phyloP scores from a whole-genome alignment of 1,140 invertebrate species.

The Drosophila tsacasi region DNA sequence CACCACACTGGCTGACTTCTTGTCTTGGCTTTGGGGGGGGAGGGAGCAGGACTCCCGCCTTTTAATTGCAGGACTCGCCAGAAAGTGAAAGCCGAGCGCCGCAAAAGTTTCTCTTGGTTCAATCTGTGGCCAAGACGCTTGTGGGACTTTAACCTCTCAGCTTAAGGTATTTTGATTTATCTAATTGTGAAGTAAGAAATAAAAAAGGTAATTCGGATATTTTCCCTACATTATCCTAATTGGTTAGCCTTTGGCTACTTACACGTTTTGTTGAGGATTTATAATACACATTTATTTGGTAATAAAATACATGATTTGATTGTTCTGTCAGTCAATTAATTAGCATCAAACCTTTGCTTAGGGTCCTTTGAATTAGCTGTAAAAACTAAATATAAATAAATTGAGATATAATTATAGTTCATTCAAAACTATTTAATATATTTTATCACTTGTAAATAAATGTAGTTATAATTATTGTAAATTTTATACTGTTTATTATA shows the following conservation, averaged over 20 bases:
- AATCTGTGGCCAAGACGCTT: background rate
- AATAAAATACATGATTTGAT: background rate
- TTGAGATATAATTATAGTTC: background rate
- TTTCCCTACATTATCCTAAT: background rate
- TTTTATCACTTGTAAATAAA: background rate
- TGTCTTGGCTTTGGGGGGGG: background rate
- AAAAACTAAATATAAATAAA: background rate
- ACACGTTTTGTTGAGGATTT: background rate
- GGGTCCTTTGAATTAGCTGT: background rate
- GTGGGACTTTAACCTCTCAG: background rate
- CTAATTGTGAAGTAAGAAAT: background rate
- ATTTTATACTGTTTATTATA: background rate
- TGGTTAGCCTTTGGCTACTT: background rate
- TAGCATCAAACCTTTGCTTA: no score
- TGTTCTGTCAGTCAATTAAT: background rate
- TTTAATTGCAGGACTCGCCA: conserved; percentile 44
- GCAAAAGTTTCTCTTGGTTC: conserved; percentile 21
- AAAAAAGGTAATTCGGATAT: background rate
- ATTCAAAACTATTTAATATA: background rate
- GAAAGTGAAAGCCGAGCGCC: conserved; percentile 44
- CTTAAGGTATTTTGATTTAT: background rate
- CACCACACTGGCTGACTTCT: conserved; percentile 43
- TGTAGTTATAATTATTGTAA: background rate
- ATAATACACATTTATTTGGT: background rate
- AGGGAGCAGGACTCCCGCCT: conserved; percentile 4